phyloP scores from a whole-genome alignment of 2,113 vertebrate species.

The Turnix velox region DNA sequence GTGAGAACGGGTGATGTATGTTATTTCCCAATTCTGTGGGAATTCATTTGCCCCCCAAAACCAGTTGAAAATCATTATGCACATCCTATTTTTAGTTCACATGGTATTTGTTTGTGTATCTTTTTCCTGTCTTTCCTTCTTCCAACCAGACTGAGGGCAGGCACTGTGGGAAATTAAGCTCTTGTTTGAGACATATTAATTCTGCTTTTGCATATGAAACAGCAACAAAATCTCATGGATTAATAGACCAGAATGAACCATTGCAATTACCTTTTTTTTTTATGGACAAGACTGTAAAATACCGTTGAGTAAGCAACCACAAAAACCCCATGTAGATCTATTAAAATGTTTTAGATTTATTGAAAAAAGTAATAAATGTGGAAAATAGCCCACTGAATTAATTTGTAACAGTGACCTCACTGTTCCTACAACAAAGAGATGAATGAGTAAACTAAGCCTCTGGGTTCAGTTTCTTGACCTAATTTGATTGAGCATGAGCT shows the following conservation, averaged over 20 bases:
- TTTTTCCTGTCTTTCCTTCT: not conserved
- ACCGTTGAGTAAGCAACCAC: not conserved
- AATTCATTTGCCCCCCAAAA: not conserved
- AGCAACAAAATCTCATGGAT: not conserved
- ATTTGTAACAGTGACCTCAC: not conserved
- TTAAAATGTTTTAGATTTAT: not conserved
- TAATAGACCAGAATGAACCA: not conserved
- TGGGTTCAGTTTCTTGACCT: not conserved
- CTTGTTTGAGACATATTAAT: not conserved
- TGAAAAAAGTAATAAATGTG: not conserved
- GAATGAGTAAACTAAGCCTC: not conserved
- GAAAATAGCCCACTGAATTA: not conserved
- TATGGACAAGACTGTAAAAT: not conserved
- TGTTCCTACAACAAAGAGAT: not conserved
- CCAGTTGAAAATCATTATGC: not conserved
- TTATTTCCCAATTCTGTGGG: not conserved
- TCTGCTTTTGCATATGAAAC: not conserved
- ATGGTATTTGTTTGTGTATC: not conserved
- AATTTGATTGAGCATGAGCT: not conserved
- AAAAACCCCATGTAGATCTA: not conserved
- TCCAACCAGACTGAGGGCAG: not conserved
- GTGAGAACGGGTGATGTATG: not conserved
- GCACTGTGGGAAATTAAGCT: constrained; percentile 24
- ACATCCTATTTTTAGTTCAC: constrained; percentile 7
- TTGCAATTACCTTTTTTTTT: not conserved